Base-by-base conservation (phyloP, 2,888 invertebrate species). In the Danaus chrysippus region DNA sequence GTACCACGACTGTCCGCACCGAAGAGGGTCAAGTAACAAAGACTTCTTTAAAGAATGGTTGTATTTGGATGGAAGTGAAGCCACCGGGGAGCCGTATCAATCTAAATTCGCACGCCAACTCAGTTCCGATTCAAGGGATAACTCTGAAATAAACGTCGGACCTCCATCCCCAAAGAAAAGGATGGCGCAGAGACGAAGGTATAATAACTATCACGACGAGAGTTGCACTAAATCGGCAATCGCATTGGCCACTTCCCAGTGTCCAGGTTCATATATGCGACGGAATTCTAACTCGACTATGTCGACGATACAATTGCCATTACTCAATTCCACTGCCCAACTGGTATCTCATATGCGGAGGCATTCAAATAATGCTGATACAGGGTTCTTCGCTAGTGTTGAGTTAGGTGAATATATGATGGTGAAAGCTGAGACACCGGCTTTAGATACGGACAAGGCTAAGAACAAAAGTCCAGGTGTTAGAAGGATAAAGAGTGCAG, bases 401-500 rank as follows among this genome's bases (percentile, higher is more conserved):
- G 91, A 92, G 63, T 79, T 92, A 46, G 91, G 91, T 6, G 90
- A 91, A 64, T 91, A 91, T 65, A 91, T 92, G 91, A 87, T 90
- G 87, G 91, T 89, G 1, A 91, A 90, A 72, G 77, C 86, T 1
- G 89, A 90, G 84, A 84, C 91, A 71, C 91, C 93, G 66, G 76
- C 84, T 67, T 82, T 91, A 68, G 85, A 90, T 57, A 68, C 75
- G 34, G 86, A 91, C 53, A 84, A 83, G 68, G 79, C 68, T 56
- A 93, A 93, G 71, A 93, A 93, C 0, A 91, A 94, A 68, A 92
- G 91, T 74, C 83, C 92, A 10, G 93, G 93, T 10, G 94, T 94
- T 3, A 86, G 95, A 54, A 86, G 95, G 54, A 95, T 95, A 58
- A 93, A 94, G 73, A 94, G 94, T 71, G 92, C 95, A 1, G 94